phyloP scores from a whole-genome alignment of 2,113 vertebrate genomes.

The Halichoeres trimaculatus region DNA sequence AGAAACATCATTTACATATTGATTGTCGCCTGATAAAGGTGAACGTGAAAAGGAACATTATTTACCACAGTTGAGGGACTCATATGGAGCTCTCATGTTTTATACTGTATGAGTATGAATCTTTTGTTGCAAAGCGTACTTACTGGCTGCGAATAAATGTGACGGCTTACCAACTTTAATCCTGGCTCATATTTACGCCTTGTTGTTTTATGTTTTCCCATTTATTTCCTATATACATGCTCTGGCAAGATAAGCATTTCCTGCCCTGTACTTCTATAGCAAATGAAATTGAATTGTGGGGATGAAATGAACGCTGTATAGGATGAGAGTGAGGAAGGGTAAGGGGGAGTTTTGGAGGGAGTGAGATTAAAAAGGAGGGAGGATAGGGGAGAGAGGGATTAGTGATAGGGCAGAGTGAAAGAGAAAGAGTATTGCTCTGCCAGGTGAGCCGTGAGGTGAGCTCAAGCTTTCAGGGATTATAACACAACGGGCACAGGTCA shows the following conservation, averaged over 20 bases:
- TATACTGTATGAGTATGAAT: slow-evolving; percentile 42
- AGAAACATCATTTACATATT: slow-evolving; percentile 60
- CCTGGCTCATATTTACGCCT: slow-evolving; percentile 70
- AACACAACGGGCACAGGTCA: slow-evolving; percentile 57
- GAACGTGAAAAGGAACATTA: slow-evolving; percentile 33
- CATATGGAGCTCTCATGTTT: slow-evolving; percentile 24
- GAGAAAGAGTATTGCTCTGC: slow-evolving; percentile 60
- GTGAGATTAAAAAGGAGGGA: slow-evolving; percentile 57
- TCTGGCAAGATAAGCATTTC: slow-evolving; percentile 69
- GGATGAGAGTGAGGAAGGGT: slow-evolving; percentile 30
- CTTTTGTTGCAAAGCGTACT: slow-evolving; percentile 49
- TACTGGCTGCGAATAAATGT: slow-evolving; percentile 42
- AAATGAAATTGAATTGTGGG: slow-evolving; percentile 66
- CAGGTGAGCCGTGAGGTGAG: slow-evolving; percentile 71
- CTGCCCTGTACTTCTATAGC: slow-evolving; percentile 41
- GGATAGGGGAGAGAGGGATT: slow-evolving; percentile 56
- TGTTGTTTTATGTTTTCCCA: slow-evolving; percentile 60
- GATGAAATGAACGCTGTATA: slow-evolving; percentile 48
- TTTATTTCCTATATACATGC: slow-evolving; percentile 61
- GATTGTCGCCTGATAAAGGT: slow-evolving; percentile 56
- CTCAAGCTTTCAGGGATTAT: slow-evolving; percentile 63
- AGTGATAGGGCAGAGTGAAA: slow-evolving; percentile 50
- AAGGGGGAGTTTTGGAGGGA: slow-evolving; percentile 7
- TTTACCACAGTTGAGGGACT: slow-evolving; percentile 47
- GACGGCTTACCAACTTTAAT: slow-evolving; percentile 66